These are phyloP conservation scores for Momotus momota DNA, from an alignment of 2,797 vertebrate genomes.

Conservation along the genomic window DNA sequence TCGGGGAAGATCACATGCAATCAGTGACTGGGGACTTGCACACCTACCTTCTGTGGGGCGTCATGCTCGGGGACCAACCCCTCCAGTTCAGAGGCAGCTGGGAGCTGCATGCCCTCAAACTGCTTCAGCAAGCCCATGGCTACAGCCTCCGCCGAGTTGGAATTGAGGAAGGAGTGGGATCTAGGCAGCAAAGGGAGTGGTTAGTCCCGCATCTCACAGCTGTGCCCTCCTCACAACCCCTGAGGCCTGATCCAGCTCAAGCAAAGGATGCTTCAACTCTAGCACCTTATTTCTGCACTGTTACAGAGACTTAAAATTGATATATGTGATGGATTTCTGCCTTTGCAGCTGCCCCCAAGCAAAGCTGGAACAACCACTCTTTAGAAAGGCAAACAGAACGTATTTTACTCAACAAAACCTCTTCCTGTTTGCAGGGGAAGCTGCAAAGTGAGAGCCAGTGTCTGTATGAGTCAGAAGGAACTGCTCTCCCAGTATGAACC, in stretches of 20 bases:
- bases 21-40: background rate
- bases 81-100: slow-evolving; percentile 94
- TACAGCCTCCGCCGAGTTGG: slow-evolving; percentile 95
- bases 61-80: slow-evolving; percentile 97
- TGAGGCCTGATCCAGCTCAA: background rate
- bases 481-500: background rate
- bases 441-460: background rate
- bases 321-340: accelerated
- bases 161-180: slow-evolving; percentile 88
- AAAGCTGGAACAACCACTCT: background rate
- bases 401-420: background rate
- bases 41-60: slow-evolving; percentile 92
- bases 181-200: slow-evolving; percentile 66
- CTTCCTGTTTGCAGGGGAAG: background rate
- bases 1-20: background rate
- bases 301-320: background rate
- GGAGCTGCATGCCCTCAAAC: slow-evolving; percentile 98
- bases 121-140: slow-evolving; percentile 97
- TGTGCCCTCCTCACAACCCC: background rate
- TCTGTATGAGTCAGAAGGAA: background rate
- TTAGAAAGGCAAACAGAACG: background rate
- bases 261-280: background rate
- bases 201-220: background rate
- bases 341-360: background rate
- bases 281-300: background rate